These are phyloP conservation scores for Ericerus pela DNA, from an alignment of 1,140 invertebrate species.

Conservation along the genomic window DNA sequence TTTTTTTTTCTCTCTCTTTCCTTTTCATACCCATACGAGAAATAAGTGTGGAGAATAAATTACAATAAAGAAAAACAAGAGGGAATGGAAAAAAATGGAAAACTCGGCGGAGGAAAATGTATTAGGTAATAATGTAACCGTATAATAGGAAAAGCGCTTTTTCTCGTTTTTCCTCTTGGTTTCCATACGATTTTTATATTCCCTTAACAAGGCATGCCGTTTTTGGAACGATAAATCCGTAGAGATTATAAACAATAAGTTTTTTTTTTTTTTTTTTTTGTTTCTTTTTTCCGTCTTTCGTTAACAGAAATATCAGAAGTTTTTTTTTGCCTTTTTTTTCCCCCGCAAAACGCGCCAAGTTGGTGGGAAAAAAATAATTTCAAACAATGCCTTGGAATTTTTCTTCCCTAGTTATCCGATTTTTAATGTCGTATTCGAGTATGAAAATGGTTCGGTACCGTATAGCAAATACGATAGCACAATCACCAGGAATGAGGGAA, in stretches of 20 bases:
- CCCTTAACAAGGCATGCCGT: conserved; percentile 8
- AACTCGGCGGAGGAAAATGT: conserved; percentile 7
- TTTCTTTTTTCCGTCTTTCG: no score
- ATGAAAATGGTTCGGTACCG: no score
- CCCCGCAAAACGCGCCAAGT: no score
- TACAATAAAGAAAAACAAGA: conserved; percentile 10
- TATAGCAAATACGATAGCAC: no score
- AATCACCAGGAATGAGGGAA: no score
- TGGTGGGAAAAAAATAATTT: no score
- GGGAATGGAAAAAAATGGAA: conserved; percentile 12
- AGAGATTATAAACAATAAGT: conserved; percentile 12
- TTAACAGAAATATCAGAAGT: conserved; percentile 4
- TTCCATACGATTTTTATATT: conserved; percentile 11
- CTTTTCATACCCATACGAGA: conserved; percentile 3
- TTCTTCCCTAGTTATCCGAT: no score
- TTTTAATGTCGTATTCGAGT: no score
- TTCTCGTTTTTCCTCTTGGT: conserved; percentile 10
- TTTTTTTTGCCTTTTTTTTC: no score
- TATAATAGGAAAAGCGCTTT: conserved; percentile 12
- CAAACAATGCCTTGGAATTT: no score
- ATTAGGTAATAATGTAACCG: conserved; percentile 12
- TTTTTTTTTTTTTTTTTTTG: no score
- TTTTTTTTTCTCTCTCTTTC: no score
- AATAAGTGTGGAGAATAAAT: conserved; percentile 8
- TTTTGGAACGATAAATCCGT: conserved; percentile 6